Evolutionary conservation across 2,797 vertebrate genomes (phyloP), one percentile per base, ranked within the genome.

Genomic region (Lacerta bilineata): DNA sequence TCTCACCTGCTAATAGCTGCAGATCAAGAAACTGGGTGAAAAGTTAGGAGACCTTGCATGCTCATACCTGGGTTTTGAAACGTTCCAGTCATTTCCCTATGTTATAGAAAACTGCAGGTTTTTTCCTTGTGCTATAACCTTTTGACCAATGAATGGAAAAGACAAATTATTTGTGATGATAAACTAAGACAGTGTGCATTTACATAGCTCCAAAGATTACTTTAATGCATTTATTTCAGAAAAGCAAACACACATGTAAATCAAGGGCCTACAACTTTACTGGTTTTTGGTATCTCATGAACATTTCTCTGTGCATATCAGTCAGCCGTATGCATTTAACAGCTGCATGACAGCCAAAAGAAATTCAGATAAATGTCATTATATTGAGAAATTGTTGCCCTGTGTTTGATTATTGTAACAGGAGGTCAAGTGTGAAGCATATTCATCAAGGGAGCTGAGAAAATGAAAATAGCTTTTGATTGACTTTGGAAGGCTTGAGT

Each of bases 341-440:
- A 64, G 83, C 75, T 87, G 10, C n/a, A 50, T 91, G 78, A 74
- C 76, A 80, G 25, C 23, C 39, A 89, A 29, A 41, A 15, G 55
- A 75, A 1, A 83, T 0, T 3, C 55, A 74, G n/a, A 75, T 18
- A 84, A 81, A 10, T 4, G 43, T 93, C 89, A 87, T 55, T 75
- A 39, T 9, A 10, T 41, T 93, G 92, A 95, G 80, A 43, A 89
- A n/a, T 55, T 92, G 83, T 90, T 90, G 91, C 86, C 88, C 71
- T 77, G 46, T 50, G 78, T 39, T 77, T 88, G 50, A 81, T 90
- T 86, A 91, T 77, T 76, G 83, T 80, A 89, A 85, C 80, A 88
- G 84, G 86, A 74, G 91, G 80, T 79, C 91, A 90, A 91, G 88
- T 80, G 18, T 72, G 86, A 85, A 91, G 39, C 85, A 93, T 93